Base-by-base conservation (phyloP, 2,888 invertebrate species). In the Tiliacea citrago region DNA sequence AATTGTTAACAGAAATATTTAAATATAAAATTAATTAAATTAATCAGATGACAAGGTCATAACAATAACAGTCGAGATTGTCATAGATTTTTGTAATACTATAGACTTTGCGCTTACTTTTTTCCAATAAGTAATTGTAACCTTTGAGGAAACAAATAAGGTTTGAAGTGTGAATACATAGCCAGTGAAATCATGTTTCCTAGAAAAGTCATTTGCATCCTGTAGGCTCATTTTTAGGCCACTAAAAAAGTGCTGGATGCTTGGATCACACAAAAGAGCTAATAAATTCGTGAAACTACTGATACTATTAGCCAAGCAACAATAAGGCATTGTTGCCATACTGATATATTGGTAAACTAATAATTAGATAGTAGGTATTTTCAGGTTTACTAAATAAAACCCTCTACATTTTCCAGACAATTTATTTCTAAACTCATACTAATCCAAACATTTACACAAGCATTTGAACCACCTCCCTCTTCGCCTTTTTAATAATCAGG, bases 401-500 rank as follows among this genome's bases (percentile, higher is more conserved):
- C 3, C 9, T 2, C 3, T 18, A 24, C 3, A 49, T 62, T 67
- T 58, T 13, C 2, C 35, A 57, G 62, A 57, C 18, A 5, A 55
- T 82, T 71, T 82, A 77, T 68, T 77, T 61, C 0, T 39, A 24
- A 77, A 65, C 1, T n/a, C 35, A 18, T 21, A 53, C 2, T 42
- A 47, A 35, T 47, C 1, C 4, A n/a, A 73, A 47, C 10, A 16
- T 75, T 63, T 35, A 68, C 13, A 68, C 8, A 21, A 93, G 75
- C 82, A 93, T 79, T n/a, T 88, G 76, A 8, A 77, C 65, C 3
- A 92, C 47, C 13, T 79, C 79, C 0, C 73, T 74, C 67, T 83
- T 88, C 49, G 74, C 84, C 39, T 83, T 88, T 68, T 86, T 89
- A 3, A 68, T 86, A 66, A 94, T 94, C 3, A 89, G 85, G 0